A percentile compares a stretch with the other conserved stretches of the same genome.
phyloP scores from a whole-genome alignment of 2,888 invertebrate genomes.

The Cryptophagus acutangulus region DNA sequence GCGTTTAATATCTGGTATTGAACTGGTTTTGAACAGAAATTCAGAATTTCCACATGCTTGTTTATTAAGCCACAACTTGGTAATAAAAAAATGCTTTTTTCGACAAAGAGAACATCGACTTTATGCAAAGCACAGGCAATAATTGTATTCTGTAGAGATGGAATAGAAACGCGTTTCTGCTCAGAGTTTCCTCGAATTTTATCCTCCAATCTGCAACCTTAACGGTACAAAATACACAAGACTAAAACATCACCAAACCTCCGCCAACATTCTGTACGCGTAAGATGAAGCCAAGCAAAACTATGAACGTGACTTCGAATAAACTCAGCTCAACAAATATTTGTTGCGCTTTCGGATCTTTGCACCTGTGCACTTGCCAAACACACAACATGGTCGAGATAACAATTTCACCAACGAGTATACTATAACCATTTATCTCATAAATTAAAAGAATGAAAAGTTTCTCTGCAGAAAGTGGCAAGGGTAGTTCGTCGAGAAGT shows the following conservation, averaged over 20 bases:
- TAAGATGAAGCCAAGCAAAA: conserved; percentile 47
- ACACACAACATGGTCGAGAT: not conserved
- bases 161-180: too few relatives aligned
- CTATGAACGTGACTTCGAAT: conserved; percentile 47
- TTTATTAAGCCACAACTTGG: too few relatives aligned
- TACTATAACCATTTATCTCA: not conserved
- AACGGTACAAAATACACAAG: conserved; percentile 27
- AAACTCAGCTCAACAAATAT: conserved; percentile 46
- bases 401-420: not conserved
- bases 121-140: too few relatives aligned
- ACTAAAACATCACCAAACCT: conserved; percentile 32
- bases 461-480: too few relatives aligned
- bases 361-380: conserved; percentile 41
- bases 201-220: conserved; percentile 33
- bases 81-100: too few relatives aligned
- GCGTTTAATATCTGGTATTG: too few relatives aligned
- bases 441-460: too few relatives aligned
- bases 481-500: too few relatives aligned
- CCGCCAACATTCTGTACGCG: conserved; percentile 41
- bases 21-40: too few relatives aligned
- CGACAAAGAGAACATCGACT: too few relatives aligned
- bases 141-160: too few relatives aligned
- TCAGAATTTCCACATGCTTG: too few relatives aligned
- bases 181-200: conserved; percentile 29
- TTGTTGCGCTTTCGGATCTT: conserved; percentile 46